Evolutionary conservation across 2,888 invertebrate genomes (phyloP), one percentile per base, ranked within the genome.

Genomic region (Harpalus rubripes): DNA sequence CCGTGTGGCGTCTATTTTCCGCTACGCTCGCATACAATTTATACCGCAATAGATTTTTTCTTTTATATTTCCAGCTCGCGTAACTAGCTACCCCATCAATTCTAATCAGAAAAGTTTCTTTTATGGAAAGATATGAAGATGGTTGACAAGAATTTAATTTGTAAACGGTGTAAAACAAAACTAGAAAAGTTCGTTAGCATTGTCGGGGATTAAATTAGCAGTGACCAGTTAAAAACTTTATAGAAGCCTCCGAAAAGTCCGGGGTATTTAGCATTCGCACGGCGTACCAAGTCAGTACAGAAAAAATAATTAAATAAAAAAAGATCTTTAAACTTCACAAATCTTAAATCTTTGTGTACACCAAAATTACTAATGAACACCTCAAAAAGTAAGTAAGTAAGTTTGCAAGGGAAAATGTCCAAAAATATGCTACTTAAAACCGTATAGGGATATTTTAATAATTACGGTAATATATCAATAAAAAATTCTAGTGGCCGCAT

Each of bases 81-180:
- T 52, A 52, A 52, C 44, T 52, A 52, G 8, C 44, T 12, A 32
- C 44, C 44, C 10, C 44, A 52, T 52, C 44, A 52, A 1, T 52
- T 4, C 44, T 52, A 52, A 52, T 52, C 44, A 52, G 44, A 52
- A 52, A 52, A 52, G 10, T 52, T 52, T 52, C 44, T 4, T 52
- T 52, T 52, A 52, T 52, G 44, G 44, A 52, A 12, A 52, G 44
- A 52, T 52, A 52, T 52, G 44, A 52, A 6, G 44, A 52, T 2
- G 44, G 10, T 10, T 52, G 44, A 52, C 44, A 52, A 52, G 44
- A 52, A 52, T 52, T 52, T 52, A 52, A 52, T 52, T 52, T 52
- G 44, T 52, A 52, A 52, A 52, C 44, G 44, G 12, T 52, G 44
- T 52, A 52, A 52, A 52, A 52, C 44, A 52, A 52, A 52, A 52